Evolutionary conservation across 2,797 vertebrate species (phyloP), one percentile per base, ranked within the genome.

Genomic region (Sus cebifrons): DNA sequence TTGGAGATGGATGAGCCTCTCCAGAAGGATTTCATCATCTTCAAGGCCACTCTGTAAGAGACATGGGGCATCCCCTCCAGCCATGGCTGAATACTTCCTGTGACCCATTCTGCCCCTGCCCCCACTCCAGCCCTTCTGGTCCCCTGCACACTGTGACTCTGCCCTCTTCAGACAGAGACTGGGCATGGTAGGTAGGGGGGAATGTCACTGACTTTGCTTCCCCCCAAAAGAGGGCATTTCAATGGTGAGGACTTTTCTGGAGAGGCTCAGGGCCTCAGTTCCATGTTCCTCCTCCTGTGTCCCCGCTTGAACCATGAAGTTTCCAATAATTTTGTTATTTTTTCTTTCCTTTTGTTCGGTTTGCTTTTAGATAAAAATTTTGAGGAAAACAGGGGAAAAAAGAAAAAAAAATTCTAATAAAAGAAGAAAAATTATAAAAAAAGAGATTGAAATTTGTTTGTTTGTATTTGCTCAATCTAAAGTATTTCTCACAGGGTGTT

Each of bases 21-120:
- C 98, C 99, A 99, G 98, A 99, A 99, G 97, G 99, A 99, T 85
- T 99, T 99, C 98, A 99, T 99, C 98, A 99, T 99, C 96, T 99
- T 99, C 6, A 99, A 99, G 98, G 99, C 99, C 1, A 99, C 99
- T 0, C 99, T 99, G 3, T 99, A 99, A 97, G 99, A 99, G 98
- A 99, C 99, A 52, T 99, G 99, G 96, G 99, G 99, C 56, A 99
- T 99, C 98, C 99, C 99, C 95, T 99, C 99, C 97, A 99, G 99
- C 99, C 0, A 99, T 99, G 96, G 99, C 99, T 0, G 99, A 99
- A 96, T 99, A 99, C 97, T 99, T 99, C 98, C 99, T 99, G 99
- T 99, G 99, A 98, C 58, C 67, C 84, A 64, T 86, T 79, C 2
- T 65, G 92, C 91, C 96, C 90, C 67, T 52, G 15, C n/a, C 58